phyloP scores from a whole-genome alignment of 2,113 vertebrate genomes.

The Brachypteracias leptosomus region DNA sequence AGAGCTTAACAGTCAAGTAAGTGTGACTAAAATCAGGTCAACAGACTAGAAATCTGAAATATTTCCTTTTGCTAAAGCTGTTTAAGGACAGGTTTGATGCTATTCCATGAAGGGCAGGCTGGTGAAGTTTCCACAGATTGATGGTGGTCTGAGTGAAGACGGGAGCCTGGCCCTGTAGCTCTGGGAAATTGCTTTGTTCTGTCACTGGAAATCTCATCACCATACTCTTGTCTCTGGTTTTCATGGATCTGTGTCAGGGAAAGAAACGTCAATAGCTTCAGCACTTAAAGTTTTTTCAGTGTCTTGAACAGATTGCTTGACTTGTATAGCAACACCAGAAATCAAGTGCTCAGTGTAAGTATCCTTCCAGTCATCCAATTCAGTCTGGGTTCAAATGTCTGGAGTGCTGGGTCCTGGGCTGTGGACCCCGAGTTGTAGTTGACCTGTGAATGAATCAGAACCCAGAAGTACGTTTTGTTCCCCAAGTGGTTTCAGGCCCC shows the following conservation, averaged over 20 bases:
- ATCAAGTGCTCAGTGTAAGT: background rate
- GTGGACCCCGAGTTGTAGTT: no score
- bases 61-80: background rate
- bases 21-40: background rate
- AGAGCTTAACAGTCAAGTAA: background rate
- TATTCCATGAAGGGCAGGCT: background rate
- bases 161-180: background rate
- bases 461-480: no score
- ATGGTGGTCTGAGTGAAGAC: background rate
- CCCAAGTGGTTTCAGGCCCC: no score
- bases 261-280: slow-evolving; percentile 31
- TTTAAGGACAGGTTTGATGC: background rate
- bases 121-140: background rate
- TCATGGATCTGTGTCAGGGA: background rate
- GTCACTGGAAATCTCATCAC: slow-evolving; percentile 6
- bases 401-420: no score
- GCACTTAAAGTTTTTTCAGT: background rate
- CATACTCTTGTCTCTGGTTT: background rate
- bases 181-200: background rate
- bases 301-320: slow-evolving; percentile 37
- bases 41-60: background rate
- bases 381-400: background rate
- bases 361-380: slow-evolving; percentile 25
- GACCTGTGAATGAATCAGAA: no score
- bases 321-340: background rate